Evolutionary conservation across 2,888 invertebrate genomes (phyloP), one percentile per base, ranked within the genome.

Genomic region (Ditula angustiorana): DNA sequence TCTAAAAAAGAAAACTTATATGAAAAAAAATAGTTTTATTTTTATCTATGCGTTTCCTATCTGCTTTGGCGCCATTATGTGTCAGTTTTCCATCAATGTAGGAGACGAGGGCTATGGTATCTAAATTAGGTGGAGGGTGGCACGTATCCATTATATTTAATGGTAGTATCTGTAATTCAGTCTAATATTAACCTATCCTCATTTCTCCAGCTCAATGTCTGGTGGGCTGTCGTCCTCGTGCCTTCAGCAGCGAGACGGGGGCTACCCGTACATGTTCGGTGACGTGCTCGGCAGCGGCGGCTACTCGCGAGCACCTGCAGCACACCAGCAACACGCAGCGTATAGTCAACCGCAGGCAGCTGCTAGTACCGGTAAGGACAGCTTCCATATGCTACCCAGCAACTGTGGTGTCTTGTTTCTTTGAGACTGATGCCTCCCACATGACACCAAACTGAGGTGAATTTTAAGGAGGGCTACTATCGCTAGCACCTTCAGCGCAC

Each of bases 251-350:
- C 94, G 97, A 64, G 96, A 96, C 81, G 90, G 94, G 72, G 96
- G 96, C 61, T 97, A 97, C 88, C 97, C 97, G 35, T 98, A 98
- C 93, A 98, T 98, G 96, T 98, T 98, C 90, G 96, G 96, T 76
- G 97, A 98, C 90, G 97, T 97, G 67, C 94, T 98, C 64, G 96
- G 96, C 72, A 92, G 95, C 64, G 95, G 96, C 74, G 95, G 96
- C 66, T 93, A 94, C 70, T 95, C 95, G 46, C 94, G 96, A 71
- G 95, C 96, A 26, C 92, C 92, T 2, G 96, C 96, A 41, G 96
- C 96, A 19, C 96, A 96, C 76, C 95, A 96, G 72, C 97, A 97
- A 80, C 96, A 96, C 73, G 77, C 85, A 0, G 88, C 88, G 0
- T 92, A 94, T 83, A 94, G 96, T 72, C 96, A 96, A 87, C 93